phyloP scores from a whole-genome alignment of 2,797 vertebrate species.

The Rhinichthys osculus region DNA sequence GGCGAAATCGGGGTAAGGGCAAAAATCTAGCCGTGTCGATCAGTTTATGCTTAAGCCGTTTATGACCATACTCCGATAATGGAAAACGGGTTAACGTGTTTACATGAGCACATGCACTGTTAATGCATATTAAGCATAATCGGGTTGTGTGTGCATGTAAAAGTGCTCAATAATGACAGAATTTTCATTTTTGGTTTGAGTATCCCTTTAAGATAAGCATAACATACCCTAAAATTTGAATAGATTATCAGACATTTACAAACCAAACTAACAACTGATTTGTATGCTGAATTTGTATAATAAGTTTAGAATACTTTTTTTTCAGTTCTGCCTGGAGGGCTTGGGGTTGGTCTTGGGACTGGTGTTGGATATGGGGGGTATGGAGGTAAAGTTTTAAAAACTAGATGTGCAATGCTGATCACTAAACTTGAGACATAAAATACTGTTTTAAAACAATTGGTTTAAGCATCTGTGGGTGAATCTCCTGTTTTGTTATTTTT shows the following conservation, averaged over 20 bases:
- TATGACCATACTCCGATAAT: background rate
- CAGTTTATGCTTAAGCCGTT: background rate
- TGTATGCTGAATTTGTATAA: background rate
- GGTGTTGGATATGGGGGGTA: conserved; percentile 61
- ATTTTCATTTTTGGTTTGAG: background rate
- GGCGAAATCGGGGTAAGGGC: background rate
- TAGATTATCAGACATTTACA: background rate
- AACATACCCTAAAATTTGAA: background rate
- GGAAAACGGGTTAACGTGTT: background rate
- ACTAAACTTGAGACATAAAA: background rate
- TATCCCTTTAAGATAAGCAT: background rate
- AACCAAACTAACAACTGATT: background rate
- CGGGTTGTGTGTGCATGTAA: background rate
- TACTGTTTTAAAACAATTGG: background rate
- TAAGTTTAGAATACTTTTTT: background rate
- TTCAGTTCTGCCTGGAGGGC: conserved; percentile 48
- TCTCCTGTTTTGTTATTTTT: background rate
- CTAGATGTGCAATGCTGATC: background rate
- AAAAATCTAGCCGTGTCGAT: background rate
- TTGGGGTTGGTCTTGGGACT: conserved; percentile 35
- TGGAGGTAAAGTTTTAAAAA: conserved; percentile 42
- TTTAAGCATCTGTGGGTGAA: background rate
- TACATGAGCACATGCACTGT: background rate
- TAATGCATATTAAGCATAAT: background rate
- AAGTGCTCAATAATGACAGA: background rate